These are phyloP conservation scores for Todiramphus chloris DNA, from an alignment of 2,113 vertebrate species.

Conservation along the genomic window DNA sequence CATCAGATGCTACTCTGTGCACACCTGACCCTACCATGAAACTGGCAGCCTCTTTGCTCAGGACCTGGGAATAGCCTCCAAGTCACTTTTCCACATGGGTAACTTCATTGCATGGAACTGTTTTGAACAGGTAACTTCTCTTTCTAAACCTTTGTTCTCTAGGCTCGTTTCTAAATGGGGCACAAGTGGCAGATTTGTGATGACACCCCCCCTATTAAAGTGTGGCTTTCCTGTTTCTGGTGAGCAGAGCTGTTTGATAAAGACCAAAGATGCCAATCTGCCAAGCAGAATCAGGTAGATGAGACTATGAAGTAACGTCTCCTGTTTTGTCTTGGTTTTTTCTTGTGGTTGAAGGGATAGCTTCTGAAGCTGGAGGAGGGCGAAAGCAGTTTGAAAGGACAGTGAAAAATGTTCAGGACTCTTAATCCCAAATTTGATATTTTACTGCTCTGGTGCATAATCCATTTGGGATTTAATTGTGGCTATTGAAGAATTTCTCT, in stretches of 20 bases:
- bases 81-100: accelerated
- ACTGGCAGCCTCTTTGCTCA: background rate
- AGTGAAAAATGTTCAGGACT: background rate
- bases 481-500: background rate
- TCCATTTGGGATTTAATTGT: background rate
- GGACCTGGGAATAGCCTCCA: background rate
- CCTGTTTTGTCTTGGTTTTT: background rate
- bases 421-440: background rate
- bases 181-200: background rate
- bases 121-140: background rate
- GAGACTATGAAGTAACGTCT: background rate
- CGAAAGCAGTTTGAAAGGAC: background rate
- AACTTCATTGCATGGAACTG: accelerated
- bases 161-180: background rate
- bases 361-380: background rate
- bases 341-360: background rate
- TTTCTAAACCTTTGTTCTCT: background rate
- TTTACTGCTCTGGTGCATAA: background rate
- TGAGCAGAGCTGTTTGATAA: background rate
- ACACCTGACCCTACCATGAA: background rate
- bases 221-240: background rate
- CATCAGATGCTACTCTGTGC: background rate
- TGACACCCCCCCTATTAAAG: background rate
- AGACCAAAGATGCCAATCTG: background rate
- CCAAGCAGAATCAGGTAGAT: background rate